These are phyloP conservation scores for Sminthurinus signatus DNA, from an alignment of 1,140 invertebrate genomes.

Conservation along the genomic window DNA sequence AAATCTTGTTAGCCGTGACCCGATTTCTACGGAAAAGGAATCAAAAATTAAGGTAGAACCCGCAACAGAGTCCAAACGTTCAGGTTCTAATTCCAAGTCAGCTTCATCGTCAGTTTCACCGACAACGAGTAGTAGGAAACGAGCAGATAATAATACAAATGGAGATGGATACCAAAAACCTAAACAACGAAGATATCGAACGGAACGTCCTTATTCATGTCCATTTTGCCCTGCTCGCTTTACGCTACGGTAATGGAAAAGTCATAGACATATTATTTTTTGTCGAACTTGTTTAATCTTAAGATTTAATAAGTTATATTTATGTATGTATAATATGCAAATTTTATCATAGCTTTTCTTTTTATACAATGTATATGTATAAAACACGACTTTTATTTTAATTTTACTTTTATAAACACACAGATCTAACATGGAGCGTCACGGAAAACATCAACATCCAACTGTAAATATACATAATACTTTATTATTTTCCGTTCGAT, in stretches of 20 bases:
- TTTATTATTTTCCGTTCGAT: no score
- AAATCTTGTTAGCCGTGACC: conserved; percentile 23
- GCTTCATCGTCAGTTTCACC: conserved; percentile 21
- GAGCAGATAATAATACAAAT: conserved; percentile 48
- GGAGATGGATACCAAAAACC: conserved; percentile 89
- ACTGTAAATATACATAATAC: no score
- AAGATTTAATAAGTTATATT: no score
- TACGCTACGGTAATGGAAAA: conserved; percentile 66
- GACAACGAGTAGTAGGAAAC: conserved; percentile 23
- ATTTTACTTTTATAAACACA: no score
- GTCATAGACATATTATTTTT: no score
- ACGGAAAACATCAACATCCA: conserved; percentile 88
- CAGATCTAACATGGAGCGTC: conserved; percentile 81
- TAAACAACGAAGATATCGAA: conserved; percentile 80
- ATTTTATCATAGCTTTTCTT: no score
- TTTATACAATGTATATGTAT: no score
- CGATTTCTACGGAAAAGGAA: conserved; percentile 6
- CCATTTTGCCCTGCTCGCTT: conserved; percentile 82
- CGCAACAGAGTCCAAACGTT: conserved; percentile 5
- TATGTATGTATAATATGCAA: no score
- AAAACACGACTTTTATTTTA: no score
- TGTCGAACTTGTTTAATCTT: no score
- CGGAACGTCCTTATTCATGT: conserved; percentile 82
- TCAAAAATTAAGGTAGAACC: conserved; percentile 10
- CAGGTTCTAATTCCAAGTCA: conserved; percentile 12